phyloP scores from a whole-genome alignment of 35 echinoderm and acorn worm genomes.

The Chiridota heheva region DNA sequence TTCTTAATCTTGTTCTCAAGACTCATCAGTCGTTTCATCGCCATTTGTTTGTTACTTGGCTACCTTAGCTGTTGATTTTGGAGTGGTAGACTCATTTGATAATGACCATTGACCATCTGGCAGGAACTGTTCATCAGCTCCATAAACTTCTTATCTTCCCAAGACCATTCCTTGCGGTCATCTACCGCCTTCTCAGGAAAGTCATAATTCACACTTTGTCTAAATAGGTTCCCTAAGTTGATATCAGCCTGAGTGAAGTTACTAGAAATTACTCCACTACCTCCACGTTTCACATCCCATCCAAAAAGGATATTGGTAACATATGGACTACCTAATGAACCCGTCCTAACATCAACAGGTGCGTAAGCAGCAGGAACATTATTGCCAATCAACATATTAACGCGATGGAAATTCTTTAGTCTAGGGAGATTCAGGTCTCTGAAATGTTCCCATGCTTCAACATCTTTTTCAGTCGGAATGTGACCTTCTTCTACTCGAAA shows the following conservation, averaged over 20 bases:
- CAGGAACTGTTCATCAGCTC: slow-evolving; percentile 41
- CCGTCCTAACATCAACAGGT: slow-evolving; percentile 41
- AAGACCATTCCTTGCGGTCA: slow-evolving; percentile 41
- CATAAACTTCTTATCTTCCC: slow-evolving; percentile 55
- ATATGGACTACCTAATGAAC: slow-evolving; percentile 39
- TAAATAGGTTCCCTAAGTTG: neutral
- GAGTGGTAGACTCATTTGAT: slow-evolving; percentile 51
- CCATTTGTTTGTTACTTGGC: slow-evolving; percentile 50
- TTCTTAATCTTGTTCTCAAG: slow-evolving; percentile 47
- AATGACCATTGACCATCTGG: slow-evolving; percentile 37
- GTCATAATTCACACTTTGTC: slow-evolving; percentile 41
- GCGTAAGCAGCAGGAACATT: slow-evolving; percentile 60
- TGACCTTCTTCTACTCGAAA: slow-evolving; percentile 5
- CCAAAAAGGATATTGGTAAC: slow-evolving; percentile 34
- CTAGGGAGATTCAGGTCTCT: slow-evolving; percentile 20
- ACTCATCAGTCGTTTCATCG: slow-evolving; percentile 19
- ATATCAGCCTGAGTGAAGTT: slow-evolving; percentile 23
- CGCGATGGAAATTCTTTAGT: slow-evolving; percentile 15
- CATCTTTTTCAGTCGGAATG: slow-evolving; percentile 35
- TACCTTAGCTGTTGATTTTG: slow-evolving; percentile 22
- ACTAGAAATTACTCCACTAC: neutral
- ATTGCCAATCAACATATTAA: slow-evolving; percentile 63
- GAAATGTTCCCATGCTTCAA: slow-evolving; percentile 40
- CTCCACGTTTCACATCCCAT: slow-evolving; percentile 22
- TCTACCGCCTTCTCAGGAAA: slow-evolving; percentile 56